Conservation (phyloP, 1,140 invertebrate genomes). For the Drosophila truncata region DNA sequence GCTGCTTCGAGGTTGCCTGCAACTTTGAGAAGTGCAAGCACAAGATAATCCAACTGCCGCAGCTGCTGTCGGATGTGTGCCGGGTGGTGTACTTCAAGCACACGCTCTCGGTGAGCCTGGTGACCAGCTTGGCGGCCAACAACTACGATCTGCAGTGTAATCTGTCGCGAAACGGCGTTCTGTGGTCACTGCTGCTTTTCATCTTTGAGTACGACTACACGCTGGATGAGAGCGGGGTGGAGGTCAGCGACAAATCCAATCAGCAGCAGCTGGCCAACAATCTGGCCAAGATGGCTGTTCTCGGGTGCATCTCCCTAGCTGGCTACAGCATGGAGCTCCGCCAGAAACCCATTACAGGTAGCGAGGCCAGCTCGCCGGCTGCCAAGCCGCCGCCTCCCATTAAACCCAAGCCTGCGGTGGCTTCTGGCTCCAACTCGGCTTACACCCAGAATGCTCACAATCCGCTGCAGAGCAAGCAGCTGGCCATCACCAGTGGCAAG, state of each 20-base stretch:
- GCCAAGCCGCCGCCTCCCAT: slow-evolving; percentile 59
- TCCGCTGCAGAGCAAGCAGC: slow-evolving; percentile 78
- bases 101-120: slow-evolving; percentile 80
- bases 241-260: slow-evolving; percentile 93
- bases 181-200: slow-evolving; percentile 96
- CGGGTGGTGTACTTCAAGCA: slow-evolving; percentile 94
- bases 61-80: slow-evolving; percentile 95
- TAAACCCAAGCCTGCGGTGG: slow-evolving; percentile 58
- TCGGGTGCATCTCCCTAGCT: slow-evolving; percentile 93
- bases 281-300: slow-evolving; percentile 94
- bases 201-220: slow-evolving; percentile 99
- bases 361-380: slow-evolving; percentile 59
- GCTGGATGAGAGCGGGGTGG: slow-evolving; percentile 97
- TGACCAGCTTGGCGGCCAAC: slow-evolving; percentile 84
- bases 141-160: slow-evolving; percentile 93
- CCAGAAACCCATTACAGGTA: slow-evolving; percentile 60
- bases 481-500: slow-evolving; percentile 70
- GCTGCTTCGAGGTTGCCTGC: slow-evolving; percentile 97
- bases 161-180: slow-evolving; percentile 95
- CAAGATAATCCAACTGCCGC: slow-evolving; percentile 94
- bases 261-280: slow-evolving; percentile 96
- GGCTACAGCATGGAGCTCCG: slow-evolving; percentile 87
- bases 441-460: slow-evolving; percentile 84
- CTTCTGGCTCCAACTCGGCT: slow-evolving; percentile 44
- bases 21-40: slow-evolving; percentile 96